Conservation (phyloP, 2,888 invertebrate species). For the Nomada fucata region DNA sequence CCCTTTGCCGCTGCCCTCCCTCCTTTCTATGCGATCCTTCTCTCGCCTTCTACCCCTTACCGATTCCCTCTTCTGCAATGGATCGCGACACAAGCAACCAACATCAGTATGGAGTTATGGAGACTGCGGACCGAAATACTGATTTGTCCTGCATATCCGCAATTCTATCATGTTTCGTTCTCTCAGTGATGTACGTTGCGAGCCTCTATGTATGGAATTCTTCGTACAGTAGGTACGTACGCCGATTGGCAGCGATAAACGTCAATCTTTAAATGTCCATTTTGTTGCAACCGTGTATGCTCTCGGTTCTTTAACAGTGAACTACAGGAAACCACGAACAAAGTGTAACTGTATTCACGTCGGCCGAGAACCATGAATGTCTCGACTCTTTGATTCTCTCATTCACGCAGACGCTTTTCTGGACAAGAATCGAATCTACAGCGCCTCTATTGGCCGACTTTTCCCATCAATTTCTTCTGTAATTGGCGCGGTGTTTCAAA, state of each 20-base stretch:
- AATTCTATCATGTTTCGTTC: conserved; percentile 90
- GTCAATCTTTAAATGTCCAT: conserved; percentile 53
- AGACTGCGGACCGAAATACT: conserved; percentile 77
- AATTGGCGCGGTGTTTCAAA: conserved; percentile 45
- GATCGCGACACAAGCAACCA: conserved; percentile 73
- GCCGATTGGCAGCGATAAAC: conserved; percentile 47
- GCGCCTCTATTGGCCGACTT: conserved; percentile 55
- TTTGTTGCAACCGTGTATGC: conserved; percentile 24
- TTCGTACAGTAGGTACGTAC: conserved; percentile 89
- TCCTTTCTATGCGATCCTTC: conserved; percentile 43
- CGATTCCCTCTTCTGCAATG: conserved; percentile 70
- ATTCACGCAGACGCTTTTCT: conserved; percentile 54
- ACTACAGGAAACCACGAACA: conserved; percentile 70
- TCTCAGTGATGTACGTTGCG: conserved; percentile 92
- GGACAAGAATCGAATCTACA: conserved; percentile 52
- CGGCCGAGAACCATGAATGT: conserved; percentile 61
- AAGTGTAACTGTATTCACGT: conserved; percentile 68
- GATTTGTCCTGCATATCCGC: conserved; percentile 86
- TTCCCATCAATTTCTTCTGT: conserved; percentile 16
- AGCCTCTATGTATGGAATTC: conserved; percentile 95
- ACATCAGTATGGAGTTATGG: conserved; percentile 82
- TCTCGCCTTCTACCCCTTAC: conserved; percentile 48
- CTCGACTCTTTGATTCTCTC: conserved; percentile 59
- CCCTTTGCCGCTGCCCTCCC: conserved; percentile 51
- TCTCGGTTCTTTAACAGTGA: conserved; percentile 60